These are phyloP conservation scores for Cosmorhoe ocellata DNA, from an alignment of 2,888 invertebrate species.

Conservation along the genomic window DNA sequence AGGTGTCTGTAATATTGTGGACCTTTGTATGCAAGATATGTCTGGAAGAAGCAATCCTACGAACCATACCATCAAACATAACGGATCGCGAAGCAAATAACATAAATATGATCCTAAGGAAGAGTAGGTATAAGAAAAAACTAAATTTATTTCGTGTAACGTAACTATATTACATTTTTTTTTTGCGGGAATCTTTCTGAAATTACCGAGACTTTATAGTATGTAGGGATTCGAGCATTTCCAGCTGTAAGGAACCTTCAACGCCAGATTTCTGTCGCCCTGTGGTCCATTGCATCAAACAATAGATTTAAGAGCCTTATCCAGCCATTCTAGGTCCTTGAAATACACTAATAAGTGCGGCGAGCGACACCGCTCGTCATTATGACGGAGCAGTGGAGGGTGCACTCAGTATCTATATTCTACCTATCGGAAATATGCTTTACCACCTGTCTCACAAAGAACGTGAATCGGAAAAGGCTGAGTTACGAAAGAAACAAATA, in stretches of 20 bases:
- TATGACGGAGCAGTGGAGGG: conserved; percentile 38
- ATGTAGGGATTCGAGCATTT: no score
- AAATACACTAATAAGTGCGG: conserved; percentile 60
- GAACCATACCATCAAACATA: no score
- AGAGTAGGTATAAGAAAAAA: no score
- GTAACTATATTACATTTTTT: no score
- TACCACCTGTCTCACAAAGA: conserved; percentile 27
- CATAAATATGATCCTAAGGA: no score
- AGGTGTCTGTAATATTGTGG: conserved; percentile 48
- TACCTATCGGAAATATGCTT: conserved; percentile 34
- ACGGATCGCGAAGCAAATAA: no score
- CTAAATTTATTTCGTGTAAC: no score
- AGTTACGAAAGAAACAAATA: conserved; percentile 7
- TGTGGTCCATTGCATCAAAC: no score
- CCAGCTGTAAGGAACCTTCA: no score
- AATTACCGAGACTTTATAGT: no score
- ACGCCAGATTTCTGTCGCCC: no score
- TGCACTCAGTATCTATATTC: conserved; percentile 27
- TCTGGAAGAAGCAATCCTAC: background rate
- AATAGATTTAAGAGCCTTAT: conserved; percentile 7
- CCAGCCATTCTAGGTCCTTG: conserved; percentile 16
- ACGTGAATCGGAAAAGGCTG: conserved; percentile 9
- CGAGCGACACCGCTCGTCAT: conserved; percentile 54
- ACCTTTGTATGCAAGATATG: conserved; percentile 23
- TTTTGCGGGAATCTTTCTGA: no score